Conservation (phyloP, 2,113 vertebrate species). For the Grammomys dolichurus region DNA sequence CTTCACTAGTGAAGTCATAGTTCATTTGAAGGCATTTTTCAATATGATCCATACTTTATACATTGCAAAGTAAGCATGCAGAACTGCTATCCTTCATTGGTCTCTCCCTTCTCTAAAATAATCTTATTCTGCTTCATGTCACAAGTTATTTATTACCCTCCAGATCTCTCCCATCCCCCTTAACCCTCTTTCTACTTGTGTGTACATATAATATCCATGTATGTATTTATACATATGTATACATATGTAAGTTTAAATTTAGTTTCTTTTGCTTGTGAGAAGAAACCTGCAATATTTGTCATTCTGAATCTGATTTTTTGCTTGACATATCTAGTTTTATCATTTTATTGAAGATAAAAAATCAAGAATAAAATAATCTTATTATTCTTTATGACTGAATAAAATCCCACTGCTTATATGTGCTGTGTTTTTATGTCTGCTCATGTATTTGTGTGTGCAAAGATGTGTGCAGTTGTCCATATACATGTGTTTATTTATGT, state of each 20-base stretch:
- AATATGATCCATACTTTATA: background rate
- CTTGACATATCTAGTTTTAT: background rate
- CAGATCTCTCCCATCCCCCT: too few relatives aligned
- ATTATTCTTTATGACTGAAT: background rate
- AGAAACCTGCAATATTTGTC: background rate
- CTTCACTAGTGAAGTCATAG: conserved; percentile 44
- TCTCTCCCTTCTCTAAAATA: background rate
- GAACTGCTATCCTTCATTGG: background rate
- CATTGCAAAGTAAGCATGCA: background rate
- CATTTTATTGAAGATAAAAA: background rate
- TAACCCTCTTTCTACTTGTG: background rate
- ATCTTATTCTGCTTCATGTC: background rate
- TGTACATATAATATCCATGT: background rate
- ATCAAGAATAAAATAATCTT: too few relatives aligned
- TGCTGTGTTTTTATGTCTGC: background rate
- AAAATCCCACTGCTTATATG: background rate
- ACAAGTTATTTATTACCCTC: background rate
- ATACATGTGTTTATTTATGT: background rate
- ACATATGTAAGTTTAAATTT: background rate
- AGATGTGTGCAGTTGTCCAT: background rate
- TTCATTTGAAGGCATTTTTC: conserved; percentile 27
- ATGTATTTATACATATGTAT: background rate
- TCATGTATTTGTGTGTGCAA: background rate
- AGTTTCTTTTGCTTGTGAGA: background rate
- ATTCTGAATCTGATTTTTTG: background rate